Percentiles rank a stretch among this genome's conserved stretches.
phyloP scores from a whole-genome alignment of 2,113 vertebrate genomes.

The Bombycilla garrulus region DNA sequence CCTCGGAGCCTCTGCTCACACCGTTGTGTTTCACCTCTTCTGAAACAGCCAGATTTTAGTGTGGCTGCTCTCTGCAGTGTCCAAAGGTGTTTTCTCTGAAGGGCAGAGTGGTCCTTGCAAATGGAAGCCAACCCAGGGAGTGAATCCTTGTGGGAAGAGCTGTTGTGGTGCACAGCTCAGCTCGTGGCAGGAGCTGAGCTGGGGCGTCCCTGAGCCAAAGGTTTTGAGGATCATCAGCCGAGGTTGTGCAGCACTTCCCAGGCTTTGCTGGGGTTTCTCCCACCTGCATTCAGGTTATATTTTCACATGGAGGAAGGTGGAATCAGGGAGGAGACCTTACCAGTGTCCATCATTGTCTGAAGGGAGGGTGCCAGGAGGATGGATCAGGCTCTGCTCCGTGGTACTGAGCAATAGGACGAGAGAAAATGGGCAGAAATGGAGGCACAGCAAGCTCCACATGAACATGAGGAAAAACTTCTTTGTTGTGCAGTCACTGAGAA shows the following conservation, averaged over 20 bases:
- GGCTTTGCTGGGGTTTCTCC: background rate
- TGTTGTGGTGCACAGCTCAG: background rate
- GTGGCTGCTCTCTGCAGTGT: background rate
- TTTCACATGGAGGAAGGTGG: background rate
- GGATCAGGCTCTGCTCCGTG: background rate
- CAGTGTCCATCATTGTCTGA: background rate
- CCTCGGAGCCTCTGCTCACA: background rate
- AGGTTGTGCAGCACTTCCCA: background rate
- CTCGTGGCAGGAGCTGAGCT: fast-evolving
- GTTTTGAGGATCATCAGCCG: no score
- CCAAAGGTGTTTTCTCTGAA: background rate
- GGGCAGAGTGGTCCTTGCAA: background rate
- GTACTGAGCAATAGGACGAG: background rate
- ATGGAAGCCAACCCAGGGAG: background rate
- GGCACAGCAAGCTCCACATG: background rate
- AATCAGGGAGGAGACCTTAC: background rate
- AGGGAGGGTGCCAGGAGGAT: background rate
- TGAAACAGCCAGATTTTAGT: background rate
- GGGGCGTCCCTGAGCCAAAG: fast-evolving
- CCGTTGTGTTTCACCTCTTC: background rate
- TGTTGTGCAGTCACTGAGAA: background rate
- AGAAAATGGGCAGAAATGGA: fast-evolving
- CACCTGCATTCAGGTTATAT: background rate
- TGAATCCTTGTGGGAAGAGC: background rate
- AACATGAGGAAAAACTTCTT: background rate